Evolutionary conservation across 1,140 invertebrate species (phyloP).

Genomic region (Drosophila miranda): DNA sequence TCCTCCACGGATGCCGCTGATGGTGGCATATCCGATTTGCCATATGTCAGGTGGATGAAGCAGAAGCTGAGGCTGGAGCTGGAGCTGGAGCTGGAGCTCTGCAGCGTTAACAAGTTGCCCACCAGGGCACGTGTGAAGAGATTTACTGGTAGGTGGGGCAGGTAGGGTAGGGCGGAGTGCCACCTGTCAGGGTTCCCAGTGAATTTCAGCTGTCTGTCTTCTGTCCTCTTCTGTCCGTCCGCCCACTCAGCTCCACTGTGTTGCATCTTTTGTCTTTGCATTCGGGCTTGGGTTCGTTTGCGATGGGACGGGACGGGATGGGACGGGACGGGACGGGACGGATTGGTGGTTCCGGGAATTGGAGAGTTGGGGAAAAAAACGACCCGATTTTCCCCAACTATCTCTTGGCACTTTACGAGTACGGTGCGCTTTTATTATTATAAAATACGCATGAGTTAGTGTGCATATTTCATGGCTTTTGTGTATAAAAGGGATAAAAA

Average conservation of each 20-base stretch:
- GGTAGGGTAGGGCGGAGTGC: background rate
- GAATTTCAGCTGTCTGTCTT: slow-evolving; percentile 30
- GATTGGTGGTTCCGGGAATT: too few relatives aligned
- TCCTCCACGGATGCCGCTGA: slow-evolving; percentile 24
- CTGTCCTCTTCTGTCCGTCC: slow-evolving; percentile 15
- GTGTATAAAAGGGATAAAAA: slow-evolving; percentile 79
- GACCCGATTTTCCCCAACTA: background rate
- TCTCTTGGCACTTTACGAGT: slow-evolving; percentile 36
- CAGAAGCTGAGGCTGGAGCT: slow-evolving; percentile 18
- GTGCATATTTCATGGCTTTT: slow-evolving; percentile 80
- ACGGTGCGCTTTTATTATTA: slow-evolving; percentile 72
- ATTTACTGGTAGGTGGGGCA: slow-evolving; percentile 36
- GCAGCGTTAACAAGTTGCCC: slow-evolving; percentile 67
- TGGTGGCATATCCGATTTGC: slow-evolving; percentile 49
- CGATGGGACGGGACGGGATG: background rate
- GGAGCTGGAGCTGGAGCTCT: slow-evolving; percentile 16
- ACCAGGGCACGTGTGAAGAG: slow-evolving; percentile 63
- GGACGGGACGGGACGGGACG: too few relatives aligned
- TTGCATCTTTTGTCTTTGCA: slow-evolving; percentile 68
- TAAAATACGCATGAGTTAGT: slow-evolving; percentile 81
- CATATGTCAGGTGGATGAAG: slow-evolving; percentile 52
- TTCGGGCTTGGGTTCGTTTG: slow-evolving; percentile 6
- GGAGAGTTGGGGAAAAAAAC: background rate
- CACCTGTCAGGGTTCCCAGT: background rate
- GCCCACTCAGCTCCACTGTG: slow-evolving; percentile 23